Evolutionary conservation across 2,888 invertebrate species (phyloP).

Genomic region (Heliconius sara): DNA sequence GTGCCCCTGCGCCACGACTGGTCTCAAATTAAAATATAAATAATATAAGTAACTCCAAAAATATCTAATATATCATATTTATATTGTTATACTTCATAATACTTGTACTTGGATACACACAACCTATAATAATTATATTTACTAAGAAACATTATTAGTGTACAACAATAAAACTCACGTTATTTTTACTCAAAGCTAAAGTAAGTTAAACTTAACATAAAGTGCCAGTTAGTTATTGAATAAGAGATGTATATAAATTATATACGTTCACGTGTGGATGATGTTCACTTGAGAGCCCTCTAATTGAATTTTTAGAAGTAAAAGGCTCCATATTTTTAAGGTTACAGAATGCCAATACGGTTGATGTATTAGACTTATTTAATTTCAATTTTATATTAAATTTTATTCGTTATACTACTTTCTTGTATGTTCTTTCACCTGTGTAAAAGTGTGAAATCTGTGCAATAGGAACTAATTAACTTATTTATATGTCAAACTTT

Average conservation of each 20-base stretch:
- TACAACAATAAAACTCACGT: too few relatives aligned
- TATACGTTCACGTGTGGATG: constrained; percentile 10
- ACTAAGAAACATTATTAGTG: too few relatives aligned
- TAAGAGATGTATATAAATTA: neutral
- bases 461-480: neutral
- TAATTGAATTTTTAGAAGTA: constrained; percentile 26
- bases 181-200: neutral
- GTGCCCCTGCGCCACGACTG: neutral
- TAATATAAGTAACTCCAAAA: too few relatives aligned
- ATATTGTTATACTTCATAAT: too few relatives aligned
- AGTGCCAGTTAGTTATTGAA: constrained; percentile 16
- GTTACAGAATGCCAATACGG: constrained; percentile 7
- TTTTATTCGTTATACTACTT: neutral
- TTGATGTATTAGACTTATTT: constrained; percentile 7
- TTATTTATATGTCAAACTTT: too few relatives aligned
- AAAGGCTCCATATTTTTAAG: constrained; percentile 16
- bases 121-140: too few relatives aligned
- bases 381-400: neutral
- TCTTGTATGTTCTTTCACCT: too few relatives aligned
- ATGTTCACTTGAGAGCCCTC: constrained; percentile 12
- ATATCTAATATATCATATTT: too few relatives aligned
- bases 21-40: too few relatives aligned
- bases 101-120: too few relatives aligned
- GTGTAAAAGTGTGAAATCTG: neutral
- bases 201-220: neutral